These are phyloP conservation scores for Rhimphoctona megacephalus DNA, from an alignment of 2,888 invertebrate genomes.

Conservation along the genomic window DNA sequence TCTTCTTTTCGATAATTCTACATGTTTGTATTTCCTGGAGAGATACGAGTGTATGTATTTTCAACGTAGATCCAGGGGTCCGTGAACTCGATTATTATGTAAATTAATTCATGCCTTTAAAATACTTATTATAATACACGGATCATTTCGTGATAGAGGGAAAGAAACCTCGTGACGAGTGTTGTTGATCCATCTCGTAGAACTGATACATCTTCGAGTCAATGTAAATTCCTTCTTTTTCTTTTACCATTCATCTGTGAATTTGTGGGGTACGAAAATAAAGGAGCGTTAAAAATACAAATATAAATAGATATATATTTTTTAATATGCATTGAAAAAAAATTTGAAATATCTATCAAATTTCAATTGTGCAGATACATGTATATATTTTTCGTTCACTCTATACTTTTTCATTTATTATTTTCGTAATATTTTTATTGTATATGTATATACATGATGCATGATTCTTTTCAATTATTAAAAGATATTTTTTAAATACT, in stretches of 20 bases:
- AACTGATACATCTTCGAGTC: constrained; percentile 5
- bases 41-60: background rate
- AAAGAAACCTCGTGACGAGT: constrained; percentile 16
- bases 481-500: constrained; percentile 7
- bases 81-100: constrained; percentile 49
- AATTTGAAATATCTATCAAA: background rate
- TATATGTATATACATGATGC: background rate
- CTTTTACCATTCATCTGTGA: constrained; percentile 19
- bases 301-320: background rate
- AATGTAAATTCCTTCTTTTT: constrained; percentile 30
- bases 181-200: constrained; percentile 13
- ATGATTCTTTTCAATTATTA: background rate
- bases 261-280: background rate
- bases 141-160: constrained; percentile 8
- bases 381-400: background rate
- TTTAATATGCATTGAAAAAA: background rate
- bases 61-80: constrained; percentile 7
- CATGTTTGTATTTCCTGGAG: constrained; percentile 2
- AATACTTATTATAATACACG: constrained; percentile 27
- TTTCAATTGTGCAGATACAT: background rate
- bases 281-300: background rate
- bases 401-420: background rate
- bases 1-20: background rate
- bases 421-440: background rate
- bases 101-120: constrained; percentile 31